Percentiles rank a stretch among this genome's conserved stretches.
phyloP scores from a whole-genome alignment of 2,113 vertebrate species.

The Bufo bufo region DNA sequence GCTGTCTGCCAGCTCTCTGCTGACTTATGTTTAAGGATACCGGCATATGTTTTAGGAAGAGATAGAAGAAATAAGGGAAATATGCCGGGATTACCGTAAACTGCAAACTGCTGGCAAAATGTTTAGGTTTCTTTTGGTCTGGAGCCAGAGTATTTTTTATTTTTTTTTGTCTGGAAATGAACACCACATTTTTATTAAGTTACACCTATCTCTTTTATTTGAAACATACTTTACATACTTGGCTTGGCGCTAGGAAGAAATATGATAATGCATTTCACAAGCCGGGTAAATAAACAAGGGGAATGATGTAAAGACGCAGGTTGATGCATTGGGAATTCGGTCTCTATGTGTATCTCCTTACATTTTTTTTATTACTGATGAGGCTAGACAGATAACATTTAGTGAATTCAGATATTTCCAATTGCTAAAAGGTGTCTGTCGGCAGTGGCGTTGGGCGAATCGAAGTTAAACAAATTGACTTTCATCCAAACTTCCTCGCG shows the following conservation, averaged over 20 bases:
- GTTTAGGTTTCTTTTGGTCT: constrained; percentile 71
- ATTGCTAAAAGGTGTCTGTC: background rate
- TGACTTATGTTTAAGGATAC: constrained; percentile 57
- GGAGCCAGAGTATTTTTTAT: constrained; percentile 67
- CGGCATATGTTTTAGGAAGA: constrained; percentile 58
- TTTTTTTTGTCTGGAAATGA: constrained; percentile 76
- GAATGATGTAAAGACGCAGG: constrained; percentile 62
- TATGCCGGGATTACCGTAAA: constrained; percentile 65
- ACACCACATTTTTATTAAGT: constrained; percentile 82
- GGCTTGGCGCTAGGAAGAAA: constrained; percentile 74
- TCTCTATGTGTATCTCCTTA: constrained; percentile 53
- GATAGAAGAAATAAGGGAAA: constrained; percentile 61
- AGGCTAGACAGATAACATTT: background rate
- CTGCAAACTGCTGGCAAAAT: constrained; percentile 74
- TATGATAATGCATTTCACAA: constrained; percentile 69
- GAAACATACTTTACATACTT: constrained; percentile 82
- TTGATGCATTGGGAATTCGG: constrained; percentile 65
- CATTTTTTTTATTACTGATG: background rate
- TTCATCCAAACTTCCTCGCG: too few relatives aligned
- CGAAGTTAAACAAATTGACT: too few relatives aligned
- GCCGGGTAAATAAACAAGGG: constrained; percentile 65
- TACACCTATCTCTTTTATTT: constrained; percentile 75
- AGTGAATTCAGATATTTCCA: background rate
- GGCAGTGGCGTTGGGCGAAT: too few relatives aligned
- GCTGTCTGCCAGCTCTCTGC: constrained; percentile 48